Conservation (phyloP, 1,140 invertebrate genomes). For the Hestina assimilis region DNA sequence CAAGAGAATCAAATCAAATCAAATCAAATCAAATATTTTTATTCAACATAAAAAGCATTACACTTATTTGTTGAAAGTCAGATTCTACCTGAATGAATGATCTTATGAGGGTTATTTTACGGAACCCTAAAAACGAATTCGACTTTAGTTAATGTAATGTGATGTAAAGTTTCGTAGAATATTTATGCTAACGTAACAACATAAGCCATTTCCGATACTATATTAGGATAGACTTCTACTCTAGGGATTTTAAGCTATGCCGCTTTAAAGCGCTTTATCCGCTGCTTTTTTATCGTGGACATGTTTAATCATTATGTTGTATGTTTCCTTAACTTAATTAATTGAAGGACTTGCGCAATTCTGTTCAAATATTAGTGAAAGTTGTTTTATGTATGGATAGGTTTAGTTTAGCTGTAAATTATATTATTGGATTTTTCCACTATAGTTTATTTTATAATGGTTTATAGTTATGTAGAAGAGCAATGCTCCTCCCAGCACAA, state of each 20-base stretch:
- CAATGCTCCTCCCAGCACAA: too few species aligned
- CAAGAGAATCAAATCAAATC: too few species aligned
- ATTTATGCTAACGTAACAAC: slow-evolving; percentile 1
- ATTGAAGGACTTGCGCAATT: neutral
- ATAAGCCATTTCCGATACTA: slow-evolving; percentile 3
- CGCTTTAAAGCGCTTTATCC: slow-evolving; percentile 1
- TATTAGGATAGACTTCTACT: slow-evolving; percentile 11
- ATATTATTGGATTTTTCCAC: too few species aligned
- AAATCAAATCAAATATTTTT: too few species aligned
- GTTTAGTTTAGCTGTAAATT: too few species aligned
- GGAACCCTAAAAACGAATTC: too few species aligned
- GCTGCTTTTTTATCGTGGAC: neutral
- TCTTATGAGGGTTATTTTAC: too few species aligned
- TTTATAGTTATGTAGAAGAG: too few species aligned
- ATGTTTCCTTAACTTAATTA: slow-evolving; percentile 10
- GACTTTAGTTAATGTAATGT: slow-evolving; percentile 8
- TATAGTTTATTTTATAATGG: too few species aligned
- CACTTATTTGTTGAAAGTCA: too few species aligned
- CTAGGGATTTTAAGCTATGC: neutral
- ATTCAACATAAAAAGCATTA: too few species aligned
- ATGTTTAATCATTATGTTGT: neutral
- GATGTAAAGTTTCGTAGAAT: slow-evolving; percentile 5
- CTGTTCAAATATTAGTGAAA: neutral
- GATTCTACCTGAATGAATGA: too few species aligned
- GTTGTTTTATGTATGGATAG: neutral